A percentile compares a stretch with the other conserved stretches of the same genome.
Conservation (phyloP, 2,888 invertebrate species). For the Argyresthia albistria region DNA sequence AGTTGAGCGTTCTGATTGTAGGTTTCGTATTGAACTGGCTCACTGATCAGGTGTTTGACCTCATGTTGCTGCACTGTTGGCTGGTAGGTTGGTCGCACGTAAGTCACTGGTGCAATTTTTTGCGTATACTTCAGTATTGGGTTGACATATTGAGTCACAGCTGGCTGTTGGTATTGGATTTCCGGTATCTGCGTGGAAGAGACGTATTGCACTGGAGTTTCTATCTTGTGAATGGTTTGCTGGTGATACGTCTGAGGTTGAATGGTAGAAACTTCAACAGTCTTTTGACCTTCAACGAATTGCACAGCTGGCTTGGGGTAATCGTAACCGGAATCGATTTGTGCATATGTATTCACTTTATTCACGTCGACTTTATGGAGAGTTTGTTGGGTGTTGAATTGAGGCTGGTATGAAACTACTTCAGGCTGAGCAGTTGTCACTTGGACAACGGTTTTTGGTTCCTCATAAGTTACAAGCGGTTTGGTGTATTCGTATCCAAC, state of each 20-base stretch:
- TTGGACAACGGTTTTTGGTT: slow-evolving; percentile 6
- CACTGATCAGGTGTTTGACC: slow-evolving; percentile 31
- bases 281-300: slow-evolving; percentile 40
- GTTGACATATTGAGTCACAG: slow-evolving; percentile 49
- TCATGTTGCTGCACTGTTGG: slow-evolving; percentile 39
- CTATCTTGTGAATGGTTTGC: slow-evolving; percentile 45
- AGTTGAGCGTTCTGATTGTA: slow-evolving; percentile 28
- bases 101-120: slow-evolving; percentile 39
- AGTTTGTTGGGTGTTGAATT: slow-evolving; percentile 38
- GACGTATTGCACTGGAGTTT: slow-evolving; percentile 29
- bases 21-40: slow-evolving; percentile 32
- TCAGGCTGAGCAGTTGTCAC: slow-evolving; percentile 25
- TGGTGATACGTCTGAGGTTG: slow-evolving; percentile 45
- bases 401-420: slow-evolving; percentile 42
- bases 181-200: slow-evolving; percentile 37
- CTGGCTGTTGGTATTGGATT: slow-evolving; percentile 40
- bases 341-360: slow-evolving; percentile 31
- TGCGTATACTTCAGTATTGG: slow-evolving; percentile 46
- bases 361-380: slow-evolving; percentile 38
- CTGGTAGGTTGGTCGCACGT: slow-evolving; percentile 38
- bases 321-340: slow-evolving; percentile 20
- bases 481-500: slow-evolving; percentile 17
- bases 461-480: slow-evolving; percentile 14
- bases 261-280: slow-evolving; percentile 25
- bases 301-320: slow-evolving; percentile 20